phyloP scores from a whole-genome alignment of 2,797 vertebrate genomes.

The Manis javanica region DNA sequence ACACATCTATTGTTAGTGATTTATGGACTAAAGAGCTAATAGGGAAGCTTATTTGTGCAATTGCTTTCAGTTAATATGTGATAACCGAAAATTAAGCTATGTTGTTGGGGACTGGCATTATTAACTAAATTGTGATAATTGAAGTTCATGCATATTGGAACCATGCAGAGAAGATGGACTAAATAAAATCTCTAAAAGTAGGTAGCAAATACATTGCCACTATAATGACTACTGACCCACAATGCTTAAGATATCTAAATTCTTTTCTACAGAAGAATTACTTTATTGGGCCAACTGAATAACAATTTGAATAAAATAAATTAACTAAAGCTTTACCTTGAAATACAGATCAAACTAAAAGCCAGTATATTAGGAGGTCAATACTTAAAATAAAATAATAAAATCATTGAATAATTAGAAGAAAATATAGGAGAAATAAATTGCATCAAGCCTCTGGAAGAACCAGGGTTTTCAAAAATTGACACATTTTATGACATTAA shows the following conservation, averaged over 20 bases:
- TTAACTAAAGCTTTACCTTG: not conserved
- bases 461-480: not conserved
- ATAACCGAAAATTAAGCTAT: not conserved
- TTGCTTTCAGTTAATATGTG: not conserved
- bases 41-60: not conserved
- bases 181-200: not conserved
- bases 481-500: not conserved
- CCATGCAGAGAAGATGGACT: not conserved
- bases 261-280: not conserved
- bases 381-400: slow-evolving; percentile 31
- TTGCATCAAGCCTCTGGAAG: not conserved
- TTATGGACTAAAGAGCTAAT: not conserved
- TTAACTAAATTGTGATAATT: not conserved
- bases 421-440: not conserved
- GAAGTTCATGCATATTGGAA: not conserved
- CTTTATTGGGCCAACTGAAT: not conserved
- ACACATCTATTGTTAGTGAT: not conserved
- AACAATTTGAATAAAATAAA: not conserved
- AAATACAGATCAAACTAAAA: slow-evolving; percentile 35
- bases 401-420: not conserved
- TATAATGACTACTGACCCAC: not conserved
- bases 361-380: not conserved
- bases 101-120: not conserved
- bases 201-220: not conserved
- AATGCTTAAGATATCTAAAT: not conserved